Conservation (phyloP, 2,888 invertebrate genomes). For the Rhopalosiphum nymphaeae region DNA sequence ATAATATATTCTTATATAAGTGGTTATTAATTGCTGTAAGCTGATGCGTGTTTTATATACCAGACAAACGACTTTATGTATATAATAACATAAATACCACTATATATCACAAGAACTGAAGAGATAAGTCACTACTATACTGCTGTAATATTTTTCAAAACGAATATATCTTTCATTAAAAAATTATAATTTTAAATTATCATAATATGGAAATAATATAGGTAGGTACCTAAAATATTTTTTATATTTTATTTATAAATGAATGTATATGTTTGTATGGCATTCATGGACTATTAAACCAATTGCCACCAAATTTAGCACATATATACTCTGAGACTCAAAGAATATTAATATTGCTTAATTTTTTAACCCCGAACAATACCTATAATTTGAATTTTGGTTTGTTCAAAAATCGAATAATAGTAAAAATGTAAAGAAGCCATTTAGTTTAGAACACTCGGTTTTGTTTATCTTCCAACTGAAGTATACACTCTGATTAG, state of each 20-base stretch:
- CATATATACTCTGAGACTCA: not conserved
- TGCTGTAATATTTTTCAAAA: not conserved
- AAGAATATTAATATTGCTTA: not conserved
- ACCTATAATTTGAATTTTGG: not conserved
- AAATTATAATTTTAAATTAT: not conserved
- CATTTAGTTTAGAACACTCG: constrained; percentile 26
- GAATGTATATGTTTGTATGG: not conserved
- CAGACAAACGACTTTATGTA: not conserved
- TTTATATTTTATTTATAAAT: not conserved
- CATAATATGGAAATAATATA: not conserved
- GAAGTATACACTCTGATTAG: constrained; percentile 14
- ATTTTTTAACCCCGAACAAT: not conserved
- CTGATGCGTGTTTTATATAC: not conserved
- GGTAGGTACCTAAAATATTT: not conserved
- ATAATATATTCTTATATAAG: not conserved
- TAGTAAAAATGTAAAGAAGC: too few species aligned
- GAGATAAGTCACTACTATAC: not conserved
- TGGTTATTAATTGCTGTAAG: not conserved
- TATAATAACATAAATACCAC: not conserved
- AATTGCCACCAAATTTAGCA: not conserved
- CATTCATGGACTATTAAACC: not conserved
- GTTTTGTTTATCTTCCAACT: not conserved
- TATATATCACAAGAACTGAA: not conserved
- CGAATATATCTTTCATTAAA: not conserved
- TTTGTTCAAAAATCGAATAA: not conserved